Evolutionary conservation across 2,113 vertebrate genomes (phyloP).

Genomic region (Corythornis vintsioides): DNA sequence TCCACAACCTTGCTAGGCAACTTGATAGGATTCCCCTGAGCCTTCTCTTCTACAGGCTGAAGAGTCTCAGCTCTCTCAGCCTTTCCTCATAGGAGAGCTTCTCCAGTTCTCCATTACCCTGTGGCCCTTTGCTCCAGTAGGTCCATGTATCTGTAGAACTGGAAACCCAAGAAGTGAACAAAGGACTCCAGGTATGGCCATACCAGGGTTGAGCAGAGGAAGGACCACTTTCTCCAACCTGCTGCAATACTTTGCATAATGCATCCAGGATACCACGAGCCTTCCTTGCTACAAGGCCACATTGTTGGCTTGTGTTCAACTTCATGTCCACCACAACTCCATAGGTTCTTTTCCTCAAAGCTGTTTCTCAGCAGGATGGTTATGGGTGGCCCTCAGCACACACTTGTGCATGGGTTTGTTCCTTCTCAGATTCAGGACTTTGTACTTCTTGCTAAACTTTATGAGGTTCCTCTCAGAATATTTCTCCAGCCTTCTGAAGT

Average conservation of each 20-base stretch:
- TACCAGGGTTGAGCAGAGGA: background rate
- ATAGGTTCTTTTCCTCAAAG: background rate
- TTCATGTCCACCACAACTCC: background rate
- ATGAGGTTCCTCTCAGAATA: background rate
- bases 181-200: background rate
- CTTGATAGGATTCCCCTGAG: background rate
- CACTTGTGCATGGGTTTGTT: background rate
- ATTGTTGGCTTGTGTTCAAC: background rate
- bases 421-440: background rate
- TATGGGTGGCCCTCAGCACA: too few species aligned
- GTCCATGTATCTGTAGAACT: background rate
- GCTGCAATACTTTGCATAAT: background rate
- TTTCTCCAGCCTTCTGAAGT: background rate
- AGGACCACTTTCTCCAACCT: rapidly evolving
- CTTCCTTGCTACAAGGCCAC: background rate
- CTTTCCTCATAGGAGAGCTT: background rate
- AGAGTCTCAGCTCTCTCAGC: background rate
- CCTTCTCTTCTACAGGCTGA: background rate
- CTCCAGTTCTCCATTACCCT: background rate
- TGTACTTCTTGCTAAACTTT: background rate
- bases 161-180: background rate
- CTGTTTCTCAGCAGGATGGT: background rate
- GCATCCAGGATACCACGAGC: background rate
- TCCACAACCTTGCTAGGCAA: background rate
- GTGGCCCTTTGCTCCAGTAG: background rate